phyloP scores from a whole-genome alignment of 2,888 invertebrate species.

The Sycophila texana region DNA sequence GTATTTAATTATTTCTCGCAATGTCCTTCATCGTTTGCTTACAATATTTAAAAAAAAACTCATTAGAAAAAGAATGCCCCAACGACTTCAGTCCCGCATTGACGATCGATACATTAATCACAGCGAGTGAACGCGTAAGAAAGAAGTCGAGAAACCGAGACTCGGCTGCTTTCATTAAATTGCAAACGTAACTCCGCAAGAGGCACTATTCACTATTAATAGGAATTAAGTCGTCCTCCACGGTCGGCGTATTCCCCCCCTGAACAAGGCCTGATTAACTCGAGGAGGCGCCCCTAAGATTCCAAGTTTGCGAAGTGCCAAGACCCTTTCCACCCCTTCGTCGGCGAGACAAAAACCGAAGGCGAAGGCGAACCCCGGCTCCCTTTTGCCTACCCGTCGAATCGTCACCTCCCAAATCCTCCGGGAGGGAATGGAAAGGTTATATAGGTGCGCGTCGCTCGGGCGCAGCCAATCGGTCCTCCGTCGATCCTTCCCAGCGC shows the following conservation, averaged over 20 bases:
- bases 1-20: no score
- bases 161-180: conserved; percentile 44
- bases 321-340: conserved; percentile 36
- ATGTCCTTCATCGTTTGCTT: no score
- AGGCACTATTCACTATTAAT: conserved; percentile 51
- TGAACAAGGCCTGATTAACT: conserved; percentile 56
- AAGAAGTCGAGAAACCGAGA: conserved; percentile 19
- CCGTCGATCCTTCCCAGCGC: background rate
- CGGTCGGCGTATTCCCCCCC: conserved; percentile 14
- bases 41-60: no score
- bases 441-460: conserved; percentile 7
- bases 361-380: background rate
- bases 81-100: background rate
- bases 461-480: background rate
- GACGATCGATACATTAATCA: conserved; percentile 8
- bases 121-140: background rate
- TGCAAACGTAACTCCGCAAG: conserved; percentile 32
- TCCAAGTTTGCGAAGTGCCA: conserved; percentile 54
- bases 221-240: conserved; percentile 48
- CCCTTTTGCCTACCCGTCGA: background rate
- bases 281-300: conserved; percentile 46
- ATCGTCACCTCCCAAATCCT: conserved; percentile 41
- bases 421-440: conserved; percentile 9
- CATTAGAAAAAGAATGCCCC: background rate
- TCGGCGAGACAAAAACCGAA: conserved; percentile 25